Evolutionary conservation across 2,113 vertebrate species (phyloP), one percentile per base, ranked within the genome.

Genomic region (Peromyscus californicus): DNA sequence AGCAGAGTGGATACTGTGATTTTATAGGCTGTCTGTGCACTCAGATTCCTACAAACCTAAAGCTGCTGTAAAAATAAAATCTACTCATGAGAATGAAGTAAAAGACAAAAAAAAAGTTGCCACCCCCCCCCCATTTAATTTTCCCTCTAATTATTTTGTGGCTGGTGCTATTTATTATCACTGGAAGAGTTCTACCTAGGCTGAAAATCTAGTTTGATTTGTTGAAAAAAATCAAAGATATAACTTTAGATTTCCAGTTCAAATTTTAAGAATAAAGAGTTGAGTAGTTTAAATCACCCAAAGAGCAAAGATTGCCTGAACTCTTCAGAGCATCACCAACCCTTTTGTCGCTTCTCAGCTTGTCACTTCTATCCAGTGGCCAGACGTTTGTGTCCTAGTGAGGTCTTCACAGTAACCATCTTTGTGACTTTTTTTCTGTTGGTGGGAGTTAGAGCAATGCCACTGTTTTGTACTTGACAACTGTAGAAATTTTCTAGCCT

Each of bases 141-240:
- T 93, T 42, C 45, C 16, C n/a, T 92, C 74, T 87, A 85, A 15
- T 51, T 89, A 83, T 96, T 95, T 86, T 93, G 83, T 94, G 24
- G 21, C 42, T 93, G 22, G 29, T 83, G 24, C 19, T 95, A 67
- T 89, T 95, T 90, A 87, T 90, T 82, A 91, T 86, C 67, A 21
- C 33, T 94, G 45, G 31, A 89, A 86, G 31, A 51, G 21, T 54
- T 69, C 9, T 84, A 84, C 16, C 39, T 82, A 33, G n/a, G 63
- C n/a, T 59, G 51, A 96, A 96, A 93, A 76, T 94, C 61, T 95
- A 80, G 79, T 90, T 92, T 92, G 19, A 93, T 96, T 97, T 92
- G 29, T 21, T 74, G 70, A 19, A 9, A 74, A 24, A 84, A 10
- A 94, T 92, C 42, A 96, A 91, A 89, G 82, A 82, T 31, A 84